Base-by-base conservation (phyloP, 2,797 vertebrate genomes). In the Sebastes nivosus region DNA sequence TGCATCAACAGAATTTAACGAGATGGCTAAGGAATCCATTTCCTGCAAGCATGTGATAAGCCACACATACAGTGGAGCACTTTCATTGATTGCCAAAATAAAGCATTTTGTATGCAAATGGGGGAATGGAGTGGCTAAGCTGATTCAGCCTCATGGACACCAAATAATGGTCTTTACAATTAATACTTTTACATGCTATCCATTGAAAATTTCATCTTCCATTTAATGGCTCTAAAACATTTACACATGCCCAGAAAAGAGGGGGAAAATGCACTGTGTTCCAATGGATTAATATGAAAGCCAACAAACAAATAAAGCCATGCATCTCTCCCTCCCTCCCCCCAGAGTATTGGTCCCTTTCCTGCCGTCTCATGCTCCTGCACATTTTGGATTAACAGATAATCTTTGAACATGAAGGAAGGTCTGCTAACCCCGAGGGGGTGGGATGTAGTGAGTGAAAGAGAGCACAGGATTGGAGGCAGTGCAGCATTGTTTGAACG, bases 51-150 rank as follows among this genome's bases (percentile, higher is more conserved):
- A 96, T 92, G 98, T 96, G 98, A 99, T 99, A 99, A 99, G 98
- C 97, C 96, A 95, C 96, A 97, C 97, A 97, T 97, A 98, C 98
- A 97, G 97, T 97, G 97, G 96, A 97, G 97, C 97, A 97, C 98
- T 99, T 99, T 99, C 98, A 99, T 99, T 99, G 98, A 99, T 99
- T 99, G 98, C 98, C 98, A 99, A 99, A 99, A 99, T 99, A 99
- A 99, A 99, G 98, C 97, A 97, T 99, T 99, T 99, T 99, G 98
- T 99, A 99, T 99, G 98, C 97, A 99, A 99, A 99, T 99, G 97
- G 97, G 97, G 97, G 98, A 97, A 97, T 98, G 97, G 97, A 98
- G 97, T 98, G 97, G 97, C 97, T 98, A 97, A 98, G 97, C 97
- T 97, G 97, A 98, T 97, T 97, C 95, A 96, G 95, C 95, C 95